Conservation (phyloP, 2,888 invertebrate genomes). For the Onthophagus sagittarius region DNA sequence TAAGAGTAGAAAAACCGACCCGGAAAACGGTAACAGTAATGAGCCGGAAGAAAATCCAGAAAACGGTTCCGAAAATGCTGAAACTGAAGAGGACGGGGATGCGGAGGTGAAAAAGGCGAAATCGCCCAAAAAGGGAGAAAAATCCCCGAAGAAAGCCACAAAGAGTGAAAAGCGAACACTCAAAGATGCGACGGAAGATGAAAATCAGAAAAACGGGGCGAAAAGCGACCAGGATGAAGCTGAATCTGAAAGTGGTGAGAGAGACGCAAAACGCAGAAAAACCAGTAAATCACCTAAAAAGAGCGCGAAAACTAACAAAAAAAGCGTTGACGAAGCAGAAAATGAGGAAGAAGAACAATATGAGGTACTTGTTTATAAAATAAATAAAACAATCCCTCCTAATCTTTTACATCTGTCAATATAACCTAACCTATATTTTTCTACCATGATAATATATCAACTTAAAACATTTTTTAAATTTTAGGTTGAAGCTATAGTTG, state of each 20-base stretch:
- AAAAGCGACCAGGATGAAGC: not conserved
- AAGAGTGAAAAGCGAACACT: not conserved
- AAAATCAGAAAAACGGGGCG: not conserved
- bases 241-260: not conserved
- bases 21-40: not conserved
- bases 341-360: not conserved
- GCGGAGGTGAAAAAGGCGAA: not conserved
- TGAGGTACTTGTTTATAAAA: not conserved
- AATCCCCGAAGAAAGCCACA: not conserved
- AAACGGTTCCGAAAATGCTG: not conserved
- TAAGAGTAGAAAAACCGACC: not conserved
- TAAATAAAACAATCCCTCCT: not conserved
- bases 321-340: not conserved
- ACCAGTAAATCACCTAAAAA: not conserved
- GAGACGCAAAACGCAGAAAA: not conserved
- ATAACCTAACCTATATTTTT: too few species aligned
- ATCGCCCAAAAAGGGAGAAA: not conserved
- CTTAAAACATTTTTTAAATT: too few species aligned
- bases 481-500: constrained; percentile 68
- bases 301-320: not conserved
- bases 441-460: too few species aligned
- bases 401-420: too few species aligned
- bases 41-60: not conserved
- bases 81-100: not conserved
- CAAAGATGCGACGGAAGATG: not conserved